Evolutionary conservation across 1,140 invertebrate genomes (phyloP).

Genomic region (Drosophila obscura): DNA sequence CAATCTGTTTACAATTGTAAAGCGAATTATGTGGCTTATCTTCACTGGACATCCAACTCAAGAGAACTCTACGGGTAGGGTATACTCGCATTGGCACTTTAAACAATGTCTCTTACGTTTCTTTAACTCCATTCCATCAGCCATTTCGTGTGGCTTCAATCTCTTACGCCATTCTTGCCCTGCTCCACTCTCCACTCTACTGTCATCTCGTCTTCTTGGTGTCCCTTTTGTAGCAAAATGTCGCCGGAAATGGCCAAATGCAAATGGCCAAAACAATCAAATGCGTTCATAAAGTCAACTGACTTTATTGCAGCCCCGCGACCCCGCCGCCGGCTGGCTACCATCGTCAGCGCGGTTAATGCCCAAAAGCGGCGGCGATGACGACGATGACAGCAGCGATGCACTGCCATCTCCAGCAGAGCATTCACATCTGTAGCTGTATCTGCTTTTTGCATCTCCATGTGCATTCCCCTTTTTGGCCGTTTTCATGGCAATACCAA

Average conservation of each 20-base stretch:
- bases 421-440: too few species aligned
- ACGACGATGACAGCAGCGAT: constrained; percentile 21
- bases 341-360: constrained; percentile 69
- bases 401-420: constrained; percentile 20
- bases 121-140: too few species aligned
- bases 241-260: constrained; percentile 6
- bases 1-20: too few species aligned
- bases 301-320: constrained; percentile 60
- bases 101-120: too few species aligned
- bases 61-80: too few species aligned
- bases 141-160: too few species aligned
- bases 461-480: constrained; percentile 12
- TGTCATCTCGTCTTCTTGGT: background rate
- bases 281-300: constrained; percentile 68
- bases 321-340: background rate
- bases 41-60: too few species aligned
- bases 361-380: constrained; percentile 34
- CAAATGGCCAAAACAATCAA: constrained; percentile 49
- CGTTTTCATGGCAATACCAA: constrained; percentile 31
- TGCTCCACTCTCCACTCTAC: background rate
- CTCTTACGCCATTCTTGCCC: too few species aligned
- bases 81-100: too few species aligned
- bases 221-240: constrained; percentile 13
- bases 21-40: too few species aligned
- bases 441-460: constrained; percentile 8